Conservation (phyloP, 2,888 invertebrate species). For the Nemapogon koenigi region DNA sequence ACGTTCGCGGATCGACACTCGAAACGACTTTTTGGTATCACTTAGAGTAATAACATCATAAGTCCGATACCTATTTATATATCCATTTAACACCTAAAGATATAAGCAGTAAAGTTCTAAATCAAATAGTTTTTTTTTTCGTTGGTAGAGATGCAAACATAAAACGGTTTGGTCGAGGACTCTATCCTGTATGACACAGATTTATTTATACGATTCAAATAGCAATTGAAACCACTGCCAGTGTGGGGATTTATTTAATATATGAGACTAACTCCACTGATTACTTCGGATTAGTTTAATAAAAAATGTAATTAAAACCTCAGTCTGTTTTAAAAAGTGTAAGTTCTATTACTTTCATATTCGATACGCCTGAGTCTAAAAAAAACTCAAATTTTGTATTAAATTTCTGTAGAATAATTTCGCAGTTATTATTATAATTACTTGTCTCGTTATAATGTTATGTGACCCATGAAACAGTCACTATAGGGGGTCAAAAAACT, state of each 20-base stretch:
- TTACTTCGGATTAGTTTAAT: conserved; percentile 31
- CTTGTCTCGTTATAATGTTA: conserved; percentile 1
- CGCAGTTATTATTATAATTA: too few relatives aligned
- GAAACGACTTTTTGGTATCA: conserved; percentile 47
- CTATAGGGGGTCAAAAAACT: conserved; percentile 55
- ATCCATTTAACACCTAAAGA: too few relatives aligned
- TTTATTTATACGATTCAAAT: conserved; percentile 57
- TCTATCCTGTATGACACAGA: conserved; percentile 51
- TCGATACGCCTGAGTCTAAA: too few relatives aligned
- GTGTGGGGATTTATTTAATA: conserved; percentile 40
- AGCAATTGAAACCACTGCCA: conserved; percentile 33
- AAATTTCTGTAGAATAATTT: too few relatives aligned
- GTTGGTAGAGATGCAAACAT: conserved; percentile 7
- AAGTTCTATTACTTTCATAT: too few relatives aligned
- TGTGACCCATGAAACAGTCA: conserved; percentile 18
- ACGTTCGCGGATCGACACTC: conserved; percentile 57
- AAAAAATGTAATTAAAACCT: conserved; percentile 5
- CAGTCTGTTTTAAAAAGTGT: too few relatives aligned
- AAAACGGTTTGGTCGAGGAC: conserved; percentile 31
- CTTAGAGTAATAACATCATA: conserved; percentile 4
- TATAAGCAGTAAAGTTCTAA: too few relatives aligned
- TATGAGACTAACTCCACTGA: conserved; percentile 36
- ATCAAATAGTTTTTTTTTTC: conserved; percentile 3
- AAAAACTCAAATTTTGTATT: too few relatives aligned
- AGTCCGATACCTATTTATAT: too few relatives aligned